These are phyloP conservation scores for Watsonalla binaria DNA, from an alignment of 2,888 invertebrate genomes.

Conservation along the genomic window DNA sequence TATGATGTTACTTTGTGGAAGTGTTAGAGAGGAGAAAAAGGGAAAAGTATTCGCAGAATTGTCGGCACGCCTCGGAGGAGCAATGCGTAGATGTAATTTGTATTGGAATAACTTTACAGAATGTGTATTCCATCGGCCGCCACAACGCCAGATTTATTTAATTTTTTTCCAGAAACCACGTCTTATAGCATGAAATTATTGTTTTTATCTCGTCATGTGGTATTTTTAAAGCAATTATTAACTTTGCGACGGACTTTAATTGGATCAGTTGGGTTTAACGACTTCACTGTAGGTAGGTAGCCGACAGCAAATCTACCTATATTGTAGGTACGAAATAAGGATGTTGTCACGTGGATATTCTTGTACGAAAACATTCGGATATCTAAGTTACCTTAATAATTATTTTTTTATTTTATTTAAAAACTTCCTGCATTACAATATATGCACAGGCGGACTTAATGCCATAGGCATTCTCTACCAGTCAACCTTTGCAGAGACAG, in stretches of 20 bases:
- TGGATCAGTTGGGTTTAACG: conserved; percentile 71
- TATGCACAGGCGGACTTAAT: too few species aligned
- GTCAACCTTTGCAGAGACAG: too few species aligned
- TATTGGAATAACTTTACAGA: conserved; percentile 75
- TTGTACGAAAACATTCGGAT: not conserved
- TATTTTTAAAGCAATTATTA: conserved; percentile 76
- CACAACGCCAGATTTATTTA: conserved; percentile 67
- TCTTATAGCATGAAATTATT: conserved; percentile 75
- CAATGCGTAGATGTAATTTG: conserved; percentile 75
- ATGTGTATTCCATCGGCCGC: conserved; percentile 70
- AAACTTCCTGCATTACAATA: too few species aligned
- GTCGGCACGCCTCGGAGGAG: conserved; percentile 66
- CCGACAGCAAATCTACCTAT: conserved; percentile 38
- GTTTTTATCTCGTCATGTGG: conserved; percentile 73
- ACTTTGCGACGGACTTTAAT: conserved; percentile 69
- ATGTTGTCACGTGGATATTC: not conserved
- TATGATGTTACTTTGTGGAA: conserved; percentile 24
- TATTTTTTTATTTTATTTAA: too few species aligned
- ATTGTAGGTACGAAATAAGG: not conserved
- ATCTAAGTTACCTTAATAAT: too few species aligned
- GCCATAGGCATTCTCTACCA: too few species aligned
- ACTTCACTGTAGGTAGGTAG: conserved; percentile 45
- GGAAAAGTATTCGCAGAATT: conserved; percentile 75
- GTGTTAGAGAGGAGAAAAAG: conserved; percentile 64
- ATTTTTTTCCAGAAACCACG: conserved; percentile 71